These are phyloP conservation scores for Paracentrotus lividus DNA, from an alignment of 53 echinoderm and acorn worm genomes.

Conservation along the genomic window DNA sequence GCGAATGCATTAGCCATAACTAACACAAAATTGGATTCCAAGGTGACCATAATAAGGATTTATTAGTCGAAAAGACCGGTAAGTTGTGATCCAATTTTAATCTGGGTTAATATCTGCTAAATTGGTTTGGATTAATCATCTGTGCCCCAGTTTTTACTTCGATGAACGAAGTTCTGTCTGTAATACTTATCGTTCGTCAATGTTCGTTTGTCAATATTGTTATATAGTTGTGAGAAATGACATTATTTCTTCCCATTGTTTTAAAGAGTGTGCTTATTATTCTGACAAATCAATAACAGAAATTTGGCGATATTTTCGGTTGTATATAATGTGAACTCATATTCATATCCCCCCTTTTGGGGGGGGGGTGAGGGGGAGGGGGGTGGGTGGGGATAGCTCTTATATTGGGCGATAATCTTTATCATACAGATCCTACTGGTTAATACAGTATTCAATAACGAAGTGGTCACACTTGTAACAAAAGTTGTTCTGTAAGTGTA, in stretches of 20 bases:
- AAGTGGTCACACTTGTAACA: no score
- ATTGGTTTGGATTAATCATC: not conserved
- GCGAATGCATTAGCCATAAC: not conserved
- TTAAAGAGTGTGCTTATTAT: no score
- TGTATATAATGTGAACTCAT: not conserved
- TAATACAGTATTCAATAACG: no score
- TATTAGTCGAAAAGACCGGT: not conserved
- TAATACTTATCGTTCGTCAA: not conserved
- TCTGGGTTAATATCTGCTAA: not conserved
- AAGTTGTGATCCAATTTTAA: not conserved
- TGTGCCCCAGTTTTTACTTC: not conserved
- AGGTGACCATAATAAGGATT: not conserved
- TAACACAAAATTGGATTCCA: not conserved
- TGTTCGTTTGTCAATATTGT: not conserved
- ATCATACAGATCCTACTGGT: no score
- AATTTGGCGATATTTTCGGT: no score
- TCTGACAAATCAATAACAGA: no score
- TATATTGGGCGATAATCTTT: no score
- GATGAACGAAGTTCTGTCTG: not conserved
- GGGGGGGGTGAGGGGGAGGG: not conserved
- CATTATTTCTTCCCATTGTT: not conserved
- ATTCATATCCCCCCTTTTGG: not conserved
- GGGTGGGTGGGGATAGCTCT: no score
- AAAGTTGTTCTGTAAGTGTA: no score
- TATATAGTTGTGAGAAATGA: not conserved